Evolutionary conservation across 2,797 vertebrate genomes (phyloP), one percentile per base, ranked within the genome.

Genomic region (Protonibea diacanthus): DNA sequence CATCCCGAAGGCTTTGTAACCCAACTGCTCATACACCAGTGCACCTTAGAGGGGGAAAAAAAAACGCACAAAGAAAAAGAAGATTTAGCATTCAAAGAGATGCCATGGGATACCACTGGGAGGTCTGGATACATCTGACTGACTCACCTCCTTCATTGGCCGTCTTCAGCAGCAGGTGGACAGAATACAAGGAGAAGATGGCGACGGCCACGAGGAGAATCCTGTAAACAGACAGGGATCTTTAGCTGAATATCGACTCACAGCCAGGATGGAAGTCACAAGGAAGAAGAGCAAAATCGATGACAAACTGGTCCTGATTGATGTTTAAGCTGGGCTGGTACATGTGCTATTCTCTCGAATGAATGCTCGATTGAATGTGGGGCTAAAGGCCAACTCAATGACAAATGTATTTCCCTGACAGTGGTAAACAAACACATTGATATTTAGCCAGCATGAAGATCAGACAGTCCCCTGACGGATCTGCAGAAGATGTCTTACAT

Each of bases 151-250:
- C 98, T 98, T 99, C 97, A 42, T 98, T 98, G 82, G 98, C 97
- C 4, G 98, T 99, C 94, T 99, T 99, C 76, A 99, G 91, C 86
- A 99, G 96, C 88, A 99, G 95, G 91, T 99, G 98, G 83, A 99
- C 97, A 70, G 98, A 99, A 93, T 99, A 99, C 42, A 99, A 91
- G 20, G 98, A 99, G 92, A 99, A 96, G 88, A 99, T 93, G 52
- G 97, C 96, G 33, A 99, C 98, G 13, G 96, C 90, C 9, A 93
- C 78, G 56, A 99, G 94, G 58, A 99, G 97, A 84, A 99, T 96
- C 92, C 98, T 99, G 87, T 8, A 72, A 77, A 85, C 17, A 68
- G 55, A 87, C 17, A 75, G 7, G 27, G 61, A 48, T 44, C 3
- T 27, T 85, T n/a, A 82, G 66, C 5, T 27, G 11, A 27, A 15